These are phyloP conservation scores for Acrobasis suavella DNA, from an alignment of 2,888 invertebrate species.

Conservation along the genomic window DNA sequence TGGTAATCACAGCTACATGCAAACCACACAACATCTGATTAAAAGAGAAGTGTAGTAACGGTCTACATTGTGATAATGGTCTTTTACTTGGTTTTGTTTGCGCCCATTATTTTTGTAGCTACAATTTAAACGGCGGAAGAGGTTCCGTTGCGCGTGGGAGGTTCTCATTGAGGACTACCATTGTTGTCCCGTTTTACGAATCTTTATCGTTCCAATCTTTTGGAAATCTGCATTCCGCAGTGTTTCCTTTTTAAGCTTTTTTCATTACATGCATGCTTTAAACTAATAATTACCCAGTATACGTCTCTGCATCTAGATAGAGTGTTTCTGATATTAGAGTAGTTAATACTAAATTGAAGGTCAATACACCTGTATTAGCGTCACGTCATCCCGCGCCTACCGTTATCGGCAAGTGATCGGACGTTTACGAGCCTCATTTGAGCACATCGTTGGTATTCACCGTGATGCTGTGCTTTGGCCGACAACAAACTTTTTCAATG, in stretches of 20 bases:
- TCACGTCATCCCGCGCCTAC: conserved; percentile 53
- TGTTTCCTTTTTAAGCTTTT: conserved; percentile 19
- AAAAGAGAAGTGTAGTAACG: conserved; percentile 46
- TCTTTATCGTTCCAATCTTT: conserved; percentile 50
- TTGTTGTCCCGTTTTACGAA: conserved; percentile 54
- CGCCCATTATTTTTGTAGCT: conserved; percentile 59
- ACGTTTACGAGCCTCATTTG: conserved; percentile 56
- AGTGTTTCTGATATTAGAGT: conserved; percentile 23
- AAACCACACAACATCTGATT: conserved; percentile 50
- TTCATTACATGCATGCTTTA: not conserved
- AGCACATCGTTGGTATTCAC: conserved; percentile 55
- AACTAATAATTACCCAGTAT: conserved; percentile 2
- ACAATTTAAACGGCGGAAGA: conserved; percentile 66
- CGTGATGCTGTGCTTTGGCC: conserved; percentile 46
- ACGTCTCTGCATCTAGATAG: not conserved
- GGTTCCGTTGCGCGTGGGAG: conserved; percentile 69
- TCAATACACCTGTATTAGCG: conserved; percentile 46
- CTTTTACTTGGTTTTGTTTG: conserved; percentile 59
- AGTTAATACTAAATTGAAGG: conserved; percentile 39
- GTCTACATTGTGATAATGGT: conserved; percentile 51
- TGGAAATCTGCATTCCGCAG: conserved; percentile 33
- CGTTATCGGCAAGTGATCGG: conserved; percentile 58
- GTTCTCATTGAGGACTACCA: conserved; percentile 54
- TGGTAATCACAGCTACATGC: conserved; percentile 45
- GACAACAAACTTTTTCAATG: conserved; percentile 45